Evolutionary conservation across 2,888 invertebrate species (phyloP).

Genomic region (Thymelicus lineola): DNA sequence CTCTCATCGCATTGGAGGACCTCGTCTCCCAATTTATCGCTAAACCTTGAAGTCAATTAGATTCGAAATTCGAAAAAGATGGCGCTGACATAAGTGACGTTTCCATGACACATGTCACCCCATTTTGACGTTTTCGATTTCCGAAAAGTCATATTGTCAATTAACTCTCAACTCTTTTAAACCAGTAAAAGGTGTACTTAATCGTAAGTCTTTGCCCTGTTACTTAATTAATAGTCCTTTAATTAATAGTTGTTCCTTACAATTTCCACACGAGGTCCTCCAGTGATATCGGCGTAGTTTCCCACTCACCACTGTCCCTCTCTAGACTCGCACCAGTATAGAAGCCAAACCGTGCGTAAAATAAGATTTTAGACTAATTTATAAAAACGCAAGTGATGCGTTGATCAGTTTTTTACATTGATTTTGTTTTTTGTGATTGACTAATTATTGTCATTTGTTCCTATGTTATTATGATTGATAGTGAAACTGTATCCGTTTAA

Average conservation of each 20-base stretch:
- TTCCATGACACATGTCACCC: background rate
- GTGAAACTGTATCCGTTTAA: slow-evolving; percentile 65
- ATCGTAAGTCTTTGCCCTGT: background rate
- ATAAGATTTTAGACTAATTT: slow-evolving; percentile 74
- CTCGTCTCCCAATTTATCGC: background rate
- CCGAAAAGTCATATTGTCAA: background rate
- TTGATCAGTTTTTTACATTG: slow-evolving; percentile 73
- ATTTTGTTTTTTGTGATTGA: slow-evolving; percentile 79
- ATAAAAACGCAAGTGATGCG: slow-evolving; percentile 75
- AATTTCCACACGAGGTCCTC: slow-evolving; percentile 20
- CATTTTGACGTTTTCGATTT: background rate
- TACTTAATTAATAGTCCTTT: background rate
- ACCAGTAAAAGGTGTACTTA: too few species aligned
- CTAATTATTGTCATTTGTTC: slow-evolving; percentile 82
- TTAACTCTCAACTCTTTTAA: too few species aligned
- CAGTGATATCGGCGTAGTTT: slow-evolving; percentile 50
- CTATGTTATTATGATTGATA: slow-evolving; percentile 78
- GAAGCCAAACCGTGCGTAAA: slow-evolving; percentile 81
- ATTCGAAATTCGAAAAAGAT: background rate
- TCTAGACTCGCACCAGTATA: slow-evolving; percentile 80
- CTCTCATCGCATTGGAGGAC: slow-evolving; percentile 38
- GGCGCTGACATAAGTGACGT: background rate
- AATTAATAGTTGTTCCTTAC: background rate
- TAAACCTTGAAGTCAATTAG: too few species aligned
- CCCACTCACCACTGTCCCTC: slow-evolving; percentile 68